Conservation (phyloP, 2,888 invertebrate genomes). For the Drosophila niveifrons region DNA sequence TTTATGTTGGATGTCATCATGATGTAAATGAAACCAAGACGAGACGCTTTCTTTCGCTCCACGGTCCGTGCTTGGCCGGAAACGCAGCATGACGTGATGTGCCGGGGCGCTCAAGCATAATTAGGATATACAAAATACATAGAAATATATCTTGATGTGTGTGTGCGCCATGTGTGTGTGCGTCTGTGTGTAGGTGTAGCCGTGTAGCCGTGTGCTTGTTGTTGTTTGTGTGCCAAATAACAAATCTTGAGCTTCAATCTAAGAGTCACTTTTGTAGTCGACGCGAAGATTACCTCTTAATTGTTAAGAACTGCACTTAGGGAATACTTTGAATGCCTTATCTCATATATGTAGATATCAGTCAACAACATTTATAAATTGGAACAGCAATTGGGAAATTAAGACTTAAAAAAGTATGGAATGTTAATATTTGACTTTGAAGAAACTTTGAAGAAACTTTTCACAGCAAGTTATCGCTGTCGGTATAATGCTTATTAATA, state of each 20-base stretch:
- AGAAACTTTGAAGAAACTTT: too few relatives aligned
- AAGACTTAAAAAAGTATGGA: too few relatives aligned
- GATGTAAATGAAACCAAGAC: slow-evolving; percentile 72
- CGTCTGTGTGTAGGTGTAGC: background rate
- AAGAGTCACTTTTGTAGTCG: background rate
- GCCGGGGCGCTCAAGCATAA: slow-evolving; percentile 42
- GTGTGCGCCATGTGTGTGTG: background rate
- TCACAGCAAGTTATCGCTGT: too few relatives aligned
- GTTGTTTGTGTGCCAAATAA: slow-evolving; percentile 5
- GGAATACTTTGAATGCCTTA: background rate
- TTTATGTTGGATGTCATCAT: slow-evolving; percentile 71
- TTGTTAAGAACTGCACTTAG: background rate
- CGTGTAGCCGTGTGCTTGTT: too few relatives aligned
- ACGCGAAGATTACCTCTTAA: slow-evolving; percentile 1
- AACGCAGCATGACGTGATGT: slow-evolving; percentile 57
- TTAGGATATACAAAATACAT: slow-evolving; percentile 46
- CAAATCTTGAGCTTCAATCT: background rate
- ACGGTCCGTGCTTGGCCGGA: slow-evolving; percentile 53
- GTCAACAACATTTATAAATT: too few relatives aligned
- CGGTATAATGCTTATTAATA: too few relatives aligned
- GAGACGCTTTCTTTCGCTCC: slow-evolving; percentile 3
- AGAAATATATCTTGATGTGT: slow-evolving; percentile 6
- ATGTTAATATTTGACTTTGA: too few relatives aligned
- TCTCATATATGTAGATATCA: background rate
- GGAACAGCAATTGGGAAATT: too few relatives aligned